Evolutionary conservation across 2,113 vertebrate species (phyloP).

Genomic region (Barnardius zonarius): DNA sequence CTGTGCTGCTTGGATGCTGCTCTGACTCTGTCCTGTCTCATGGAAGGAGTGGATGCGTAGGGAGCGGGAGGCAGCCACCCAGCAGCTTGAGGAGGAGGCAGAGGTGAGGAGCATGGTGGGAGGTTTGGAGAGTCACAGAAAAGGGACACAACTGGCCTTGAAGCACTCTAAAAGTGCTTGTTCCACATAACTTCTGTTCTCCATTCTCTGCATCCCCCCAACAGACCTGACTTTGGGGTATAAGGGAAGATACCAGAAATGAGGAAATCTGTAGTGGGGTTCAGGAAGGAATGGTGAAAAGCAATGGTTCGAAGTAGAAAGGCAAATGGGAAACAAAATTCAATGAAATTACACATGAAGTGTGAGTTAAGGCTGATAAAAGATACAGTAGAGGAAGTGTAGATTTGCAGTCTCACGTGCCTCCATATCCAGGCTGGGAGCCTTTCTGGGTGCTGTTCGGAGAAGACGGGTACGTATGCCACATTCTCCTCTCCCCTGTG

Average conservation of each 20-base stretch:
- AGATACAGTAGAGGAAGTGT: background rate
- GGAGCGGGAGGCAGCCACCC: slow-evolving; percentile 86
- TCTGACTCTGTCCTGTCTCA: slow-evolving; percentile 24
- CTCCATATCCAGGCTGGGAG: background rate
- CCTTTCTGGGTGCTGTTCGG: background rate
- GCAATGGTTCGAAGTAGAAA: background rate
- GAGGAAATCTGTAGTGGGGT: background rate
- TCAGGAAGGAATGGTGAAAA: background rate
- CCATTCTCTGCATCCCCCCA: background rate
- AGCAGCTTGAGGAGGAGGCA: slow-evolving; percentile 83
- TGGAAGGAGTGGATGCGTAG: slow-evolving; percentile 86
- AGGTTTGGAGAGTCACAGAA: background rate
- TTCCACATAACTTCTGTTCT: background rate
- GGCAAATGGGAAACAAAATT: background rate
- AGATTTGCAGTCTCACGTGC: background rate
- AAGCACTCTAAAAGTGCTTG: background rate
- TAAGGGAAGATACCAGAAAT: background rate
- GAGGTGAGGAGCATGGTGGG: slow-evolving; percentile 78
- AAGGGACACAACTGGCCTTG: background rate
- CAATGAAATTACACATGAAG: fast-evolving
- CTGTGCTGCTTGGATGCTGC: slow-evolving; percentile 3
- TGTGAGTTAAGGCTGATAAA: background rate
- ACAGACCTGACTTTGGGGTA: background rate
- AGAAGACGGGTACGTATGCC: background rate
- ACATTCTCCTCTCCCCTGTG: fast-evolving